Evolutionary conservation across 1,140 invertebrate genomes (phyloP).

Genomic region (Proctacanthus coquilletti): DNA sequence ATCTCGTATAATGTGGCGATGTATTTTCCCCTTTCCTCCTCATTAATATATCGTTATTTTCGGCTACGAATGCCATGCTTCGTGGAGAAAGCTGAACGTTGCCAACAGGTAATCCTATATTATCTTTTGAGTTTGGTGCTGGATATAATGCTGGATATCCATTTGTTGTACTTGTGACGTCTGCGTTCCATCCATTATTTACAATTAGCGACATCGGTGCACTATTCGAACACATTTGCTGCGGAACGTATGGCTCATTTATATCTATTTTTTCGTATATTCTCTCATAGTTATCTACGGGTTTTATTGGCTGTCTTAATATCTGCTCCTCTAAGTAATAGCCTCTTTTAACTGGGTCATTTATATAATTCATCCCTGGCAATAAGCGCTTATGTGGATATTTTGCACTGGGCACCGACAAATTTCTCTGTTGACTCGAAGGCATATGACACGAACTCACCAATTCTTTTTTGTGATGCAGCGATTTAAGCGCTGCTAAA

Average conservation of each 20-base stretch:
- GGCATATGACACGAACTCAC: not conserved
- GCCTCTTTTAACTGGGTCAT: not conserved
- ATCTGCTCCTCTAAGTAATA: not conserved
- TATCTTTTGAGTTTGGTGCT: not conserved
- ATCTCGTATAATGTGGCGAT: not conserved
- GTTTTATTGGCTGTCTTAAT: not conserved
- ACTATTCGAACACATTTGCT: not conserved
- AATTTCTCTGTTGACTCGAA: not conserved
- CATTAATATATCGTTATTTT: conserved; percentile 3
- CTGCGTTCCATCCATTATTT: not conserved
- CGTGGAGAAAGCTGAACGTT: conserved; percentile 6
- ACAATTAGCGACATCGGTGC: not conserved
- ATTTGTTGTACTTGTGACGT: not conserved
- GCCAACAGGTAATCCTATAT: not conserved
- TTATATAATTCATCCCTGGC: not conserved
- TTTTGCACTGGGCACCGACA: not conserved
- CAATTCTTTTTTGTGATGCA: not conserved
- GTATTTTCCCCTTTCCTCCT: not conserved
- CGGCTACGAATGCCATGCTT: conserved; percentile 1
- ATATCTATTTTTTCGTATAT: not conserved
- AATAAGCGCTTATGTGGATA: no score
- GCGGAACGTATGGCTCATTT: conserved; percentile 5
- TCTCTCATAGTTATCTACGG: not conserved
- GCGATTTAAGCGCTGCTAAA: conserved; percentile 5
- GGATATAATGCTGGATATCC: not conserved